Conservation (phyloP, 2,113 vertebrate genomes). For the Rynchops niger region DNA sequence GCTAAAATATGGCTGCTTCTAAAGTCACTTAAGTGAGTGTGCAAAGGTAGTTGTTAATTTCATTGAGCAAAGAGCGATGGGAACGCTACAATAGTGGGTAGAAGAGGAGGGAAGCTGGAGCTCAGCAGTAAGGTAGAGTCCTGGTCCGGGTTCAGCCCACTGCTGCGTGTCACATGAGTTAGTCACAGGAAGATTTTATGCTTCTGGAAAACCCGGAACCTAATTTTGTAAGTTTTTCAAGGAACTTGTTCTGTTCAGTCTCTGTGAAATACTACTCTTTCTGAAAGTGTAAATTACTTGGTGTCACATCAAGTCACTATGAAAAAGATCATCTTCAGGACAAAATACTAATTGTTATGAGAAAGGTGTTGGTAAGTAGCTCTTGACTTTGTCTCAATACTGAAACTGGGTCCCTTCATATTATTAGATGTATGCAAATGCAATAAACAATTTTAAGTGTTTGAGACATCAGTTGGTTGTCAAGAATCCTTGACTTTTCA, state of each 20-base stretch:
- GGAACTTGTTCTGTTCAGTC: not conserved
- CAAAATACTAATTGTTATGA: not conserved
- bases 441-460: not conserved
- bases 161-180: not conserved
- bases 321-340: not conserved
- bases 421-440: not conserved
- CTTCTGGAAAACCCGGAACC: not conserved
- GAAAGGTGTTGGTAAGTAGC: not conserved
- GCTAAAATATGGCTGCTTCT: not conserved
- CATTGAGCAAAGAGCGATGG: not conserved
- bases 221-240: not conserved
- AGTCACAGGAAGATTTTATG: not conserved
- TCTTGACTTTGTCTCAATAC: not conserved
- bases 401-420: not conserved
- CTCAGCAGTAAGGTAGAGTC: not conserved
- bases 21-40: not conserved
- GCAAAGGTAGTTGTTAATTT: not conserved
- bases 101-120: not conserved
- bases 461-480: not conserved
- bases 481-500: not conserved
- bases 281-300: not conserved
- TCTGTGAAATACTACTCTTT: not conserved
- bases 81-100: rapidly evolving
- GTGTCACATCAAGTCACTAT: not conserved
- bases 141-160: not conserved